Evolutionary conservation across 2,113 vertebrate genomes (phyloP).

Genomic region (Hiodon tergisus): DNA sequence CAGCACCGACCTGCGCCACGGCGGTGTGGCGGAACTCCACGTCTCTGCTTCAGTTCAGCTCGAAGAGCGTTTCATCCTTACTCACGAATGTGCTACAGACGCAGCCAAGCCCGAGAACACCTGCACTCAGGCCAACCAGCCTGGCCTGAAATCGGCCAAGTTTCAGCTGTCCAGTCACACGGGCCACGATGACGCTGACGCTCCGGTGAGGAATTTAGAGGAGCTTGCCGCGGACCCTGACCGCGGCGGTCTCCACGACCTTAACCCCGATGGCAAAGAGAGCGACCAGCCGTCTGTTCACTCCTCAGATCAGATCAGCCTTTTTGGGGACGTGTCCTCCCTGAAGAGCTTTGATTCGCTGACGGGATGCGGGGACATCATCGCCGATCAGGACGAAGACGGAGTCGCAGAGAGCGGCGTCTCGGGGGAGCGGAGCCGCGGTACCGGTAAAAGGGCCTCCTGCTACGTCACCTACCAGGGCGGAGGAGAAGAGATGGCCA

Average conservation of each 20-base stretch:
- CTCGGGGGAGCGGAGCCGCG: slow-evolving; percentile 77
- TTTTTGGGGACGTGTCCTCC: slow-evolving; percentile 85
- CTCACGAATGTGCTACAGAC: slow-evolving; percentile 45
- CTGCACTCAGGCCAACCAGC: slow-evolving; percentile 8
- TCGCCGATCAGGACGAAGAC: slow-evolving; percentile 90
- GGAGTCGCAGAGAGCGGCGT: slow-evolving; percentile 80
- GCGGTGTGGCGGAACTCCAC: slow-evolving; percentile 46
- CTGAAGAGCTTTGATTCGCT: slow-evolving; percentile 96
- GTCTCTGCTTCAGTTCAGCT: slow-evolving; percentile 54
- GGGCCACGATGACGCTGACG: slow-evolving; percentile 12
- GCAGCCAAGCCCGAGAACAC: slow-evolving; percentile 36
- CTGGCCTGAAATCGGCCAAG: slow-evolving; percentile 34
- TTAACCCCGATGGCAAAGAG: slow-evolving; percentile 45
- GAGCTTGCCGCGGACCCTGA: slow-evolving; percentile 42
- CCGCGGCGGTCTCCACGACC: slow-evolving; percentile 42
- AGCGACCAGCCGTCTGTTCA: slow-evolving; percentile 44
- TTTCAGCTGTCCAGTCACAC: slow-evolving; percentile 19
- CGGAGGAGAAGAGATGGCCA: slow-evolving; percentile 94
- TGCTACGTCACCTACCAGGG: slow-evolving; percentile 94
- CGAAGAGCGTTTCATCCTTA: slow-evolving; percentile 31
- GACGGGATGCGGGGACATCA: slow-evolving; percentile 93
- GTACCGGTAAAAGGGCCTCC: slow-evolving; percentile 78
- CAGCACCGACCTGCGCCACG: slow-evolving; percentile 40
- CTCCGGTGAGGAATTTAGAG: slow-evolving; percentile 32
- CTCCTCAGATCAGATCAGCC: slow-evolving; percentile 74